These are phyloP conservation scores for Orthosia gothica DNA, from an alignment of 2,888 invertebrate species.

Conservation along the genomic window DNA sequence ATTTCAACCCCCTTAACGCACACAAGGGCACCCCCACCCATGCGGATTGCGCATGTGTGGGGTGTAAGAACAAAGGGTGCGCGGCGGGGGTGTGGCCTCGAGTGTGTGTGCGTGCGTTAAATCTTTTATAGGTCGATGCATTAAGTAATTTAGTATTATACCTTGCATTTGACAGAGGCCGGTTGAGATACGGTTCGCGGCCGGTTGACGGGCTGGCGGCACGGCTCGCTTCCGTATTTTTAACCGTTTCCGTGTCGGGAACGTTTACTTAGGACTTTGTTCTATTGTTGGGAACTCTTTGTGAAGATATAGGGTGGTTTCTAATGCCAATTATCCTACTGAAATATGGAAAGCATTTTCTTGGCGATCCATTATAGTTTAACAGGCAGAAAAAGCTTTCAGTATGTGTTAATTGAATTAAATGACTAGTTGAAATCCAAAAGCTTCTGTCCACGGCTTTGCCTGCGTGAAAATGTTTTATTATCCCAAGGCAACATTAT, in stretches of 20 bases:
- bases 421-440: not conserved
- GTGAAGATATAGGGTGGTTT: conserved; percentile 23
- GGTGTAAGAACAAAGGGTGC: conserved; percentile 82
- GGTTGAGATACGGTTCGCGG: conserved; percentile 61
- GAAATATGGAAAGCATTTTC: not conserved
- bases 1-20: conserved; percentile 82
- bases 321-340: not conserved
- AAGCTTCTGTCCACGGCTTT: no score
- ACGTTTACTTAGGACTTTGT: conserved; percentile 59
- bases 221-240: conserved; percentile 59
- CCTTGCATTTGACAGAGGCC: conserved; percentile 86
- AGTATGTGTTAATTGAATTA: not conserved
- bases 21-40: conserved; percentile 63
- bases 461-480: no score
- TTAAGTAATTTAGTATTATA: conserved; percentile 91
- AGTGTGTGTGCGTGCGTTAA: conserved; percentile 84
- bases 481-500: no score
- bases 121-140: conserved; percentile 91
- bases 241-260: conserved; percentile 59
- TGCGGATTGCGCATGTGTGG: conserved; percentile 81
- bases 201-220: conserved; percentile 10
- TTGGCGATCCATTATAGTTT: not conserved
- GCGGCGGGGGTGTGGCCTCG: conserved; percentile 79
- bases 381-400: not conserved
- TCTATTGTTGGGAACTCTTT: conserved; percentile 30